A percentile compares a stretch with the other conserved stretches of the same genome.
These are phyloP conservation scores for Himantopus leucocephalus DNA, from an alignment of 2,113 vertebrate genomes.

Conservation along the genomic window DNA sequence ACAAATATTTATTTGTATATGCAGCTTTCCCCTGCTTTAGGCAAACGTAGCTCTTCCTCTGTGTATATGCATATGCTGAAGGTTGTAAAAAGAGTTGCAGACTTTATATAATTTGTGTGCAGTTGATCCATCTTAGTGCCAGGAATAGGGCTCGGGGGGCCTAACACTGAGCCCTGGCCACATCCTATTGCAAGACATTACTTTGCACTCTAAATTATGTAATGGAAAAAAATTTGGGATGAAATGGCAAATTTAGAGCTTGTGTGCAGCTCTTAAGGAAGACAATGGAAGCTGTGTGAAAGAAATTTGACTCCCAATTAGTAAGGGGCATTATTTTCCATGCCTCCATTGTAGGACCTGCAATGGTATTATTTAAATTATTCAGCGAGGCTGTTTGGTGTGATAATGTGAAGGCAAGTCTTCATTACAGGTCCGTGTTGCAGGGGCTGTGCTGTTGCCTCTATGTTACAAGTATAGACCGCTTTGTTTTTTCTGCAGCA, in stretches of 20 bases:
- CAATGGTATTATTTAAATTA: not conserved
- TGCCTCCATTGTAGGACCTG: not conserved
- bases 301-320: not conserved
- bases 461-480: not conserved
- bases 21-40: not conserved
- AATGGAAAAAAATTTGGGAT: not conserved
- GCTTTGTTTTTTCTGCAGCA: not conserved
- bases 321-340: not conserved
- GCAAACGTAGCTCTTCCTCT: not conserved
- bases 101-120: not conserved
- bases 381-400: not conserved
- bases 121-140: not conserved
- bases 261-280: not conserved
- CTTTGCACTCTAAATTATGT: not conserved
- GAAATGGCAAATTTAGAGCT: not conserved
- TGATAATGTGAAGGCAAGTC: not conserved
- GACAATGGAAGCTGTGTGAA: not conserved
- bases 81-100: not conserved
- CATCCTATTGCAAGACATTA: not conserved
- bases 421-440: not conserved
- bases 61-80: accelerated
- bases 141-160: not conserved
- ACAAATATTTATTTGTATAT: not conserved
- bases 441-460: not conserved
- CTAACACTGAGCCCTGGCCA: not conserved